Evolutionary conservation across 2,888 invertebrate genomes (phyloP), one percentile per base, ranked within the genome.

Genomic region (Lochmaea capreae): DNA sequence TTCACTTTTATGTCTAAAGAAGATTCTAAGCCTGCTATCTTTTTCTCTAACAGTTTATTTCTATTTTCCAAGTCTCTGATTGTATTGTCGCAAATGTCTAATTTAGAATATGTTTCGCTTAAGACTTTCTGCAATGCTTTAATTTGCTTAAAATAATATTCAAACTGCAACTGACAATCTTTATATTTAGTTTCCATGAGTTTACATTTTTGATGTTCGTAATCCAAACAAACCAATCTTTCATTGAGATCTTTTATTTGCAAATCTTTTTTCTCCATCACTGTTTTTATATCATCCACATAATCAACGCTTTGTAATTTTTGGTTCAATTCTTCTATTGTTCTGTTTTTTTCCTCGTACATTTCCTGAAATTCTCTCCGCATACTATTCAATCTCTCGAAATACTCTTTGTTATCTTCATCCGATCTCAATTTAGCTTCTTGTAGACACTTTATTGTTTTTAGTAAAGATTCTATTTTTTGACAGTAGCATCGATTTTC

Each of bases 401-500:
- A 67, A 58, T 63, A 67, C 16, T 75, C 73, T 39, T 54, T 59
- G 22, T 67, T 69, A 46, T 74, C 69, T 59, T 66, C 75, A 33
- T 65, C 65, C 3, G 46, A 59, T 57, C 70, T 69, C 16, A 72
- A 33, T 33, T 74, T 76, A 14, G 74, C 68, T 39, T 76, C 67
- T 57, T 78, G 61, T 26, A 76, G 16, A 33, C 14, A 54, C 6
- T 33, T 61, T 8, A 78, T 58, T 5, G 74, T 67, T 11, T 59
- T 65, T 33, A 62, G 11, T 26, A 77, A 39, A 8, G 62, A 58
- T 33, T 76, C 65, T 11, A 77, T 43, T 66, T 75, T 72, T 70
- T 77, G 77, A 11, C 67, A 63, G 54, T 71, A 73, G 33, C 68
- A 59, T 61, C 72, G 72, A 46, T 77, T 78, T 66, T 77, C 77